Evolutionary conservation across 2,888 invertebrate genomes (phyloP), one percentile per base, ranked within the genome.

Genomic region (Drosophila affinis): DNA sequence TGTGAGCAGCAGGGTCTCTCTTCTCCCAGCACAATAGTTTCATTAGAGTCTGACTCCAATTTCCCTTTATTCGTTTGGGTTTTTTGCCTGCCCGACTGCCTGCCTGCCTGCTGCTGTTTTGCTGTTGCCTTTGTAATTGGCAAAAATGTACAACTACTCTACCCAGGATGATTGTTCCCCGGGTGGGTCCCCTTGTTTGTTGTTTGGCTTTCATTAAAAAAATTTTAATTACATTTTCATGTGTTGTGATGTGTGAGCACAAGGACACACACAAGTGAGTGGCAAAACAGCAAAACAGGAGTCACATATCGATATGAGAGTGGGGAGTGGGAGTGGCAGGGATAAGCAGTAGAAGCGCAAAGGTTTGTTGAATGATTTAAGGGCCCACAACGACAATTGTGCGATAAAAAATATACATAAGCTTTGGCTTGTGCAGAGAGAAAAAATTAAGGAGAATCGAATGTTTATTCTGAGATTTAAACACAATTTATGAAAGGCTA

Each of bases 201-300:
- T 59, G 48, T 55, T 62, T 61, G 62, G 57, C 34, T 55, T 49
- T 55, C 48, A 57, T 54, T 64, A 53, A 64, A 62, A 24, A 63
- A 58, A 39, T 48, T 81, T 60, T 53, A 21, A 62, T 63, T 44
- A 51, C 62, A 48, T 61, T 72, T 56, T 18, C 63, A 18, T 57
- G 57, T 21, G 21, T 3, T 21, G 21, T 21, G 24, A 24, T 24
- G 21, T 53, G 39, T 39, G 34, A 34, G 5, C 12, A 34, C 12
- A 34, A 27, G 49, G 55, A 48, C 24, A 39, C 17, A 39, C 17
- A 49, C 21, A 34, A n/a, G 14, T 55, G 10, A 44, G 14, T 18
- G 32, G 21, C 10, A 24, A 44, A 67, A 56, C 55, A 56, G 56
- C n/a, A 21, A 12, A 5, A 1, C 24, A 34, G 34, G 12, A 14